phyloP scores from a whole-genome alignment of 35 echinoderm and acorn worm genomes.

The Eucidaris tribuloides region DNA sequence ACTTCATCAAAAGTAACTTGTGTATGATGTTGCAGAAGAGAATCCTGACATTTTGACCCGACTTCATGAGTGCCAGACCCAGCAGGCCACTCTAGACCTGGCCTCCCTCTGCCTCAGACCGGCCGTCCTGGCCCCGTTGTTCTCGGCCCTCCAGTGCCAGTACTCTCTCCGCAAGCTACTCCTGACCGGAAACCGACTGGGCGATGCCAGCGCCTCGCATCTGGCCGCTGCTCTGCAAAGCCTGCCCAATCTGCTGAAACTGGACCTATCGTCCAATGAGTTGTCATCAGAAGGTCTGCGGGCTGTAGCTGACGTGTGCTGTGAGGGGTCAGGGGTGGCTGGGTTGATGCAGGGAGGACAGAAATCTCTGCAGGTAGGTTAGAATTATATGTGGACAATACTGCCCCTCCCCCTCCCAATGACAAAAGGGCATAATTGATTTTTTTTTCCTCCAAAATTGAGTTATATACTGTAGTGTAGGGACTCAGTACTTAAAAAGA shows the following conservation, averaged over 20 bases:
- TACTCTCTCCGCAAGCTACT: constrained; percentile 71
- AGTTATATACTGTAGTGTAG: too few relatives aligned
- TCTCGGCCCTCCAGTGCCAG: constrained; percentile 76
- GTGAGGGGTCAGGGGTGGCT: background rate
- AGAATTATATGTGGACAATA: too few relatives aligned
- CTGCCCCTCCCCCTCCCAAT: too few relatives aligned
- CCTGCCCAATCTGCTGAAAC: constrained; percentile 57
- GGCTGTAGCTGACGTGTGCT: constrained; percentile 24
- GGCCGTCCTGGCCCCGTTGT: constrained; percentile 49
- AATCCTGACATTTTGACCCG: constrained; percentile 20
- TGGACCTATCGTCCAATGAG: constrained; percentile 80
- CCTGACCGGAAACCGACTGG: constrained; percentile 72
- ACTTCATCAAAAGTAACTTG: background rate
- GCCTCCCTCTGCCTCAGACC: constrained; percentile 36
- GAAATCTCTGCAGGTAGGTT: background rate
- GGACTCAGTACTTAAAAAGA: too few relatives aligned
- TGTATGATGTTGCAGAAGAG: constrained; percentile 29
- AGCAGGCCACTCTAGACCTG: constrained; percentile 23
- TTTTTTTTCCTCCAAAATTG: too few relatives aligned
- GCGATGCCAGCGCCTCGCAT: constrained; percentile 28
- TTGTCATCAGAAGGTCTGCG: constrained; percentile 71
- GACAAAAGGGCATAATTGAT: too few relatives aligned
- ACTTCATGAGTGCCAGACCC: constrained; percentile 34
- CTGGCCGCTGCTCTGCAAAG: constrained; percentile 39
- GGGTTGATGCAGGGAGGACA: background rate